phyloP scores from a whole-genome alignment of 2,888 invertebrate genomes.

The Macrophya alboannulata region DNA sequence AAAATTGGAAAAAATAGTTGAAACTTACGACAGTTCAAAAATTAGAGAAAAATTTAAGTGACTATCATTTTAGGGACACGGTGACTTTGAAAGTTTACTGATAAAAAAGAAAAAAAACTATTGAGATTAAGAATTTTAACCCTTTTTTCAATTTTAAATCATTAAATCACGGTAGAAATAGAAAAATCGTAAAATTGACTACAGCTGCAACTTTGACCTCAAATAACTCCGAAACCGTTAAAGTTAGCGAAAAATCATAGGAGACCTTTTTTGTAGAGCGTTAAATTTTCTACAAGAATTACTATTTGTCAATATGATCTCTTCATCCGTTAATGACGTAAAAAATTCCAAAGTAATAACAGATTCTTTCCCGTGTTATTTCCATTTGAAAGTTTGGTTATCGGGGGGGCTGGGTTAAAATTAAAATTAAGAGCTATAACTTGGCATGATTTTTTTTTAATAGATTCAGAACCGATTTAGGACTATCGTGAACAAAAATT shows the following conservation, averaged over 20 bases:
- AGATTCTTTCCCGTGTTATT: slow-evolving; percentile 7
- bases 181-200: neutral
- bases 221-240: neutral
- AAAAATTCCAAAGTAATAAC: no score
- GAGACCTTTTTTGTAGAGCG: slow-evolving; percentile 13
- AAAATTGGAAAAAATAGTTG: no score
- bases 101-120: no score
- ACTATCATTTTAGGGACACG: no score
- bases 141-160: neutral
- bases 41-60: no score
- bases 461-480: neutral
- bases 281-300: neutral
- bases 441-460: neutral
- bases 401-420: neutral
- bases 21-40: no score
- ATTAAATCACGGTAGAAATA: no score
- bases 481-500: neutral
- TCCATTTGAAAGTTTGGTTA: neutral
- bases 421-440: slow-evolving; percentile 5
- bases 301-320: no score
- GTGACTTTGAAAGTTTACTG: no score
- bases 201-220: neutral
- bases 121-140: no score
- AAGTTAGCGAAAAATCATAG: neutral
- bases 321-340: no score